Conservation (phyloP, 2,888 invertebrate species). For the Zhengitettix transpicula region DNA sequence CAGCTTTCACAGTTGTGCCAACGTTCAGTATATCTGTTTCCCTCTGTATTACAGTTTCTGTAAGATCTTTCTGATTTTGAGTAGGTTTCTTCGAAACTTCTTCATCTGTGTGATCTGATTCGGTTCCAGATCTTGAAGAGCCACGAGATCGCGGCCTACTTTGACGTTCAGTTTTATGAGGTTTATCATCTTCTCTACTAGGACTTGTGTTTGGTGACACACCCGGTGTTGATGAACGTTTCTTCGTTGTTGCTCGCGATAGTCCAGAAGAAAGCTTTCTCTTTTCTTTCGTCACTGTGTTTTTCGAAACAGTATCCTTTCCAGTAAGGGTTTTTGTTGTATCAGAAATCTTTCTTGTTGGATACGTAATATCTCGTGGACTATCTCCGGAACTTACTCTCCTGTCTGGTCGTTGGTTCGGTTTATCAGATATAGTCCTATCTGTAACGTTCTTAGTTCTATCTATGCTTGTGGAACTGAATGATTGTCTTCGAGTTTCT, state of each 20-base stretch:
- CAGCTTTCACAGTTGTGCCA: not conserved
- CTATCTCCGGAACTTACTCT: conserved; percentile 9
- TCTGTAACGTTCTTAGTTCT: not conserved
- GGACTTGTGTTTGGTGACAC: conserved; percentile 36
- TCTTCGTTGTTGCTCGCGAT: conserved; percentile 14
- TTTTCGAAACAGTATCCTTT: conserved; percentile 1
- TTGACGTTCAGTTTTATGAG: conserved; percentile 6
- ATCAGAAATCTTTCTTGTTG: conserved; percentile 8
- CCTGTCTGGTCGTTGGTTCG: conserved; percentile 1
- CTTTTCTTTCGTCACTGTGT: conserved; percentile 10
- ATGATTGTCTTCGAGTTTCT: not conserved
- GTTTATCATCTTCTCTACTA: conserved; percentile 21
- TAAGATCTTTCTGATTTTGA: not conserved
- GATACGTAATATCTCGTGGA: conserved; percentile 2
- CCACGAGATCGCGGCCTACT: conserved; percentile 12
- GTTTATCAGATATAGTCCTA: not conserved
- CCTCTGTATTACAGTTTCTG: not conserved
- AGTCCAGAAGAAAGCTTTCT: conserved; percentile 13
- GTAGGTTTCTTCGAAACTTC: conserved; percentile 1
- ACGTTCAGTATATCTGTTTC: not conserved
- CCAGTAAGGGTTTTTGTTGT: not conserved
- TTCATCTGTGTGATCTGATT: conserved; percentile 5
- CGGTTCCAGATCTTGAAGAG: conserved; percentile 7
- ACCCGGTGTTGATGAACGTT: conserved; percentile 21
- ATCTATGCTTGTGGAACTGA: not conserved